Conservation (phyloP, 2,888 invertebrate species). For the Eristalis tenax region DNA sequence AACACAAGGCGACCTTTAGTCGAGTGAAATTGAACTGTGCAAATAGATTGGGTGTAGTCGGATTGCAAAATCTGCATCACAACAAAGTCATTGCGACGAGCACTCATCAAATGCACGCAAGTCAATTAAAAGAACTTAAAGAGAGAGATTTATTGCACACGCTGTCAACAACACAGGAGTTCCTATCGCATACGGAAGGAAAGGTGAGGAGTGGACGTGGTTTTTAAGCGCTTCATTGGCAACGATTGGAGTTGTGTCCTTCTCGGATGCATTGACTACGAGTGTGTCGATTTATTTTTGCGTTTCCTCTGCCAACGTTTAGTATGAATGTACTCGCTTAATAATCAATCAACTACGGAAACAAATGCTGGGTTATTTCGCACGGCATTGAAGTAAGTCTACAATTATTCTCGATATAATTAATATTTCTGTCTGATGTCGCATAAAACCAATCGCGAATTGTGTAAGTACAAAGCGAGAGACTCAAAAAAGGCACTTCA, state of each 20-base stretch:
- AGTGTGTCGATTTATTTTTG: too few species aligned
- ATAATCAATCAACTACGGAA: not conserved
- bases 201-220: not conserved
- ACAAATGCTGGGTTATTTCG: not conserved
- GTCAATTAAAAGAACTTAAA: not conserved
- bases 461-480: not conserved
- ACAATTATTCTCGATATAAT: not conserved
- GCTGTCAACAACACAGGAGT: not conserved
- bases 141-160: not conserved
- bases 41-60: not conserved
- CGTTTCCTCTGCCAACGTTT: not conserved
- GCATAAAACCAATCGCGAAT: not conserved
- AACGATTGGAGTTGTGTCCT: not conserved
- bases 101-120: not conserved
- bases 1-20: not conserved
- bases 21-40: not conserved
- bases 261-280: not conserved
- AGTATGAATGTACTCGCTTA: not conserved
- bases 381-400: not conserved
- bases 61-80: not conserved
- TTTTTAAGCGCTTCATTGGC: not conserved
- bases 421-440: not conserved
- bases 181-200: not conserved
- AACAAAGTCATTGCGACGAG: not conserved
- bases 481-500: too few species aligned